These are phyloP conservation scores for Andrena hattorfiana DNA, from an alignment of 2,888 invertebrate genomes.

Conservation along the genomic window DNA sequence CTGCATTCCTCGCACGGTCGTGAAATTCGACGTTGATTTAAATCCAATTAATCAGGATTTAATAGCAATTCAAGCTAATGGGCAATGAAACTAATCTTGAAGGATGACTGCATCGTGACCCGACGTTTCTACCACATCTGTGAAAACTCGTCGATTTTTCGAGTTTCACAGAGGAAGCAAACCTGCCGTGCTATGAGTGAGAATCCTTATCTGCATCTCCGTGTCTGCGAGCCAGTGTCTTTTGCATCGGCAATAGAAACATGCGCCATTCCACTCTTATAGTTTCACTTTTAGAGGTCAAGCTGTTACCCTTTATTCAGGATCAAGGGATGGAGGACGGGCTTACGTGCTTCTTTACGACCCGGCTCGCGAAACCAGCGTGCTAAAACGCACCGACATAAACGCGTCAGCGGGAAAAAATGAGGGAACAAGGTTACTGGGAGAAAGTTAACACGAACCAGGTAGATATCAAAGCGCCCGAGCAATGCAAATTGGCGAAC, in stretches of 20 bases:
- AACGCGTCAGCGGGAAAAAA: slow-evolving; percentile 49
- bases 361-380: slow-evolving; percentile 14
- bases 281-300: slow-evolving; percentile 38
- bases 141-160: neutral
- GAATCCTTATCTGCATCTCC: neutral
- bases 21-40: neutral
- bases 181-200: neutral
- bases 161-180: neutral
- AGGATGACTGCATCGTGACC: neutral
- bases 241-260: neutral
- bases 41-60: neutral
- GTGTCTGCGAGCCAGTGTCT: neutral
- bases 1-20: neutral
- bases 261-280: neutral
- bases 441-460: slow-evolving; percentile 67
- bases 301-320: slow-evolving; percentile 6
- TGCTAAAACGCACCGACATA: slow-evolving; percentile 29
- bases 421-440: slow-evolving; percentile 65
- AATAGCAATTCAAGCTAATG: neutral
- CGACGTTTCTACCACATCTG: neutral
- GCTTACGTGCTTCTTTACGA: neutral
- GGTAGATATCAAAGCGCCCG: slow-evolving; percentile 49
- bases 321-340: neutral
- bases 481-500: slow-evolving; percentile 41
- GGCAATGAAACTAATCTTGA: neutral